Conservation (phyloP, 1,140 invertebrate species). For the Heliconius hewitsoni region DNA sequence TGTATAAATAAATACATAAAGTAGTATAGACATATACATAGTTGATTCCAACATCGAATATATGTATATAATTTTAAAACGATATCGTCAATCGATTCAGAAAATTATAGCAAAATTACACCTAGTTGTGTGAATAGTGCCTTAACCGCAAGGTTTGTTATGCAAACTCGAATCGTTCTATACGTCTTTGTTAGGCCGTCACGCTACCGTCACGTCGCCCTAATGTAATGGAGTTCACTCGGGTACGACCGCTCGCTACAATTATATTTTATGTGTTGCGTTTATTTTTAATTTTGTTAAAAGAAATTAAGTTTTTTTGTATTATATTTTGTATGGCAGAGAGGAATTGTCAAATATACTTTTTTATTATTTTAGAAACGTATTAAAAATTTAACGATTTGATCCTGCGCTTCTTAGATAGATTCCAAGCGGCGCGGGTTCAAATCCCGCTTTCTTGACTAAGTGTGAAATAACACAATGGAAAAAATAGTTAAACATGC, state of each 20-base stretch:
- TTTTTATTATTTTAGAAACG: too few relatives aligned
- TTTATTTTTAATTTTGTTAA: neutral
- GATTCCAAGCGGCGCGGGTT: too few relatives aligned
- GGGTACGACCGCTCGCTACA: neutral
- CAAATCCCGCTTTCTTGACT: too few relatives aligned
- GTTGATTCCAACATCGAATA: neutral
- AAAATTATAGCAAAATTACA: conserved; percentile 2
- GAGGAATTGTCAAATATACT: neutral
- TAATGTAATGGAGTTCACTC: conserved; percentile 46
- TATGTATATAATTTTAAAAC: neutral
- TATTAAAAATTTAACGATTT: too few relatives aligned
- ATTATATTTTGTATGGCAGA: neutral
- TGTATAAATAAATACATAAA: too few relatives aligned
- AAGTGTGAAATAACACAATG: too few relatives aligned
- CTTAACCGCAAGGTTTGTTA: conserved; percentile 38
- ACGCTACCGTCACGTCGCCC: conserved; percentile 44
- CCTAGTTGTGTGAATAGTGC: neutral
- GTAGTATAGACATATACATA: neutral
- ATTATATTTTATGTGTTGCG: neutral
- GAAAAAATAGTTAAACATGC: too few relatives aligned
- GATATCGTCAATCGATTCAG: neutral
- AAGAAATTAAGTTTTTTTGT: neutral
- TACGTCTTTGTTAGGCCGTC: conserved; percentile 48
- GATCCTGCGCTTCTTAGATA: too few relatives aligned
- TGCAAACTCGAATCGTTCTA: conserved; percentile 50